Conservation (phyloP, 1,140 invertebrate genomes). For the Scylla paramamosain region DNA sequence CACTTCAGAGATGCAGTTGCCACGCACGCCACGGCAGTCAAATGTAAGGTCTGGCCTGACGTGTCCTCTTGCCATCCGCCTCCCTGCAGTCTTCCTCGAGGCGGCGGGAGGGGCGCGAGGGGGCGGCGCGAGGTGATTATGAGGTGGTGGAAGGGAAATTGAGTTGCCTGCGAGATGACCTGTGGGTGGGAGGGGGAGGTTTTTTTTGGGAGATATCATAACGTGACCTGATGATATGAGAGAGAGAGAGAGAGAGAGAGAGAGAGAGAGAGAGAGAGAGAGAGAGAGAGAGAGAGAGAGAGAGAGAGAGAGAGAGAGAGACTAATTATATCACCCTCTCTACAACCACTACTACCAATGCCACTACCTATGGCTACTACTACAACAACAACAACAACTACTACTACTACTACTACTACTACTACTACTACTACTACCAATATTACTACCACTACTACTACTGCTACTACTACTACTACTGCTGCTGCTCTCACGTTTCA, state of each 20-base stretch:
- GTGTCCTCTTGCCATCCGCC: too few species aligned
- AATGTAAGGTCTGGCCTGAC: too few species aligned
- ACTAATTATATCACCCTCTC: too few species aligned
- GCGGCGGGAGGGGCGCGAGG: neutral
- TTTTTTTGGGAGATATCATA: neutral
- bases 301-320: neutral
- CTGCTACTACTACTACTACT: too few species aligned
- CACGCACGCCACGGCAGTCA: too few species aligned
- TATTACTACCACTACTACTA: too few species aligned
- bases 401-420: conserved; percentile 15
- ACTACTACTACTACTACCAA: neutral
- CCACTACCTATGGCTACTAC: neutral
- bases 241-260: conserved; percentile 39
- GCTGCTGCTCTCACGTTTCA: too few species aligned
- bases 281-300: neutral
- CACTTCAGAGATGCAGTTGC: too few species aligned
- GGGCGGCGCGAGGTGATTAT: neutral
- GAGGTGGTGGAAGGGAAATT: conserved; percentile 10
- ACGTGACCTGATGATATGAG: neutral
- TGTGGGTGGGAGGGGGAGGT: neutral
- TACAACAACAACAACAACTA: neutral
- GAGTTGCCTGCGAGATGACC: conserved; percentile 18
- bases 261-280: conserved; percentile 34
- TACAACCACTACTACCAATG: too few species aligned
- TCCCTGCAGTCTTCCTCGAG: neutral